Evolutionary conservation across 2,113 vertebrate species (phyloP).

Genomic region (Antennarius striatus): DNA sequence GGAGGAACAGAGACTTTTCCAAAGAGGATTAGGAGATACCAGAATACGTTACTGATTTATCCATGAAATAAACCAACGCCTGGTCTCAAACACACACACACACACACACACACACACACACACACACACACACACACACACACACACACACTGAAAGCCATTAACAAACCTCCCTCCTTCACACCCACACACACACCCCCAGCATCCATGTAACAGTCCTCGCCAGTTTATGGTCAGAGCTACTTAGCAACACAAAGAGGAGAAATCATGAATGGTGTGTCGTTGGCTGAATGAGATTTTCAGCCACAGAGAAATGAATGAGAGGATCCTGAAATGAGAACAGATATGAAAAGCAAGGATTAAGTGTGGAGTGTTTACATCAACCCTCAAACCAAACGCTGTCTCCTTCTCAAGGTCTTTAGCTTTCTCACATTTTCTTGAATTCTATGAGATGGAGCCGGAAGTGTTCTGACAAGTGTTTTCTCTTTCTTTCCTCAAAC

Average conservation of each 20-base stretch:
- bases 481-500: too few species aligned
- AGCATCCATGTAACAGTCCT: conserved; percentile 65
- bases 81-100: not conserved
- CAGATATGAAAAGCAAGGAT: conserved; percentile 33
- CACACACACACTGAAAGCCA: not conserved
- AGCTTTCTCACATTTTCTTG: too few species aligned
- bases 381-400: too few species aligned
- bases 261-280: conserved; percentile 60
- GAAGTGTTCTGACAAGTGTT: too few species aligned
- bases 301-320: conserved; percentile 56
- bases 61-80: conserved; percentile 29
- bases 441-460: too few species aligned
- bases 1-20: conserved; percentile 23
- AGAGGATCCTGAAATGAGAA: conserved; percentile 50
- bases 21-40: conserved; percentile 21
- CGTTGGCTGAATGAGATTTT: conserved; percentile 63
- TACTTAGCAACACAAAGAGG: conserved; percentile 57
- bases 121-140: conserved; percentile 4
- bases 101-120: conserved; percentile 5
- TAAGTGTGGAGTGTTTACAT: conserved; percentile 9
- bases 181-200: conserved; percentile 29
- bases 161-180: not conserved
- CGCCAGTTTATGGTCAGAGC: conserved; percentile 49
- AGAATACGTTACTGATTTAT: conserved; percentile 25
- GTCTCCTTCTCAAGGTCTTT: too few species aligned